Conservation (phyloP, 2,797 vertebrate genomes). For the Menidia menidia region DNA sequence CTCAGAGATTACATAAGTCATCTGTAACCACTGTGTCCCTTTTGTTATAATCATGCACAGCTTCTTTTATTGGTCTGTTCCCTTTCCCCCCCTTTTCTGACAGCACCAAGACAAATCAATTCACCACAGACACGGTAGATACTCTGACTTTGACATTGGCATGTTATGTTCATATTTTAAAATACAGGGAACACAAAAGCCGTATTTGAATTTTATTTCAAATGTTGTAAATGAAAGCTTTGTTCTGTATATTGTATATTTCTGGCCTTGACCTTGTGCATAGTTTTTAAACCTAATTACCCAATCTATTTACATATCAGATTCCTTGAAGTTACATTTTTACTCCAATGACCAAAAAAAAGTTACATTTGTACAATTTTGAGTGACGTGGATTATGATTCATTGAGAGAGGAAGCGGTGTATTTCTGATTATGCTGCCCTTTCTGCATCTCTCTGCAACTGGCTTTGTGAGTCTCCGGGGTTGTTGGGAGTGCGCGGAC, state of each 20-base stretch:
- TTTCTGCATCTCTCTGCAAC: conserved; percentile 39
- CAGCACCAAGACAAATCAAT: background rate
- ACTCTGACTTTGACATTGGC: background rate
- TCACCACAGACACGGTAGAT: background rate
- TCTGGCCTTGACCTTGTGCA: too few species aligned
- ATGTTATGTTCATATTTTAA: background rate
- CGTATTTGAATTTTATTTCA: background rate
- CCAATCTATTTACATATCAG: conserved; percentile 31
- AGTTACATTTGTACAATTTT: conserved; percentile 39
- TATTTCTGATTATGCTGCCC: conserved; percentile 56
- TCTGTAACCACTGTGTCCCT: background rate
- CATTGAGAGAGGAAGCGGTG: conserved; percentile 40
- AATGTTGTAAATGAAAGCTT: too few species aligned
- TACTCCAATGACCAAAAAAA: conserved; percentile 22
- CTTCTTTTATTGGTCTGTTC: background rate
- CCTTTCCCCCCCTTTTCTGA: background rate
- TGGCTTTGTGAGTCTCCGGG: conserved; percentile 52
- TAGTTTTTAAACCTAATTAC: conserved; percentile 7
- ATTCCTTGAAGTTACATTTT: conserved; percentile 24
- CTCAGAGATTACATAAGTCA: background rate
- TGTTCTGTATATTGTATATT: too few species aligned
- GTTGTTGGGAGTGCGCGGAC: conserved; percentile 54
- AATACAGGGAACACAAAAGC: background rate
- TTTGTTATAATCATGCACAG: background rate
- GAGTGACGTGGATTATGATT: conserved; percentile 39